These are phyloP conservation scores for Hippopotamus amphibius DNA, from an alignment of 2,113 vertebrate genomes.

Conservation along the genomic window DNA sequence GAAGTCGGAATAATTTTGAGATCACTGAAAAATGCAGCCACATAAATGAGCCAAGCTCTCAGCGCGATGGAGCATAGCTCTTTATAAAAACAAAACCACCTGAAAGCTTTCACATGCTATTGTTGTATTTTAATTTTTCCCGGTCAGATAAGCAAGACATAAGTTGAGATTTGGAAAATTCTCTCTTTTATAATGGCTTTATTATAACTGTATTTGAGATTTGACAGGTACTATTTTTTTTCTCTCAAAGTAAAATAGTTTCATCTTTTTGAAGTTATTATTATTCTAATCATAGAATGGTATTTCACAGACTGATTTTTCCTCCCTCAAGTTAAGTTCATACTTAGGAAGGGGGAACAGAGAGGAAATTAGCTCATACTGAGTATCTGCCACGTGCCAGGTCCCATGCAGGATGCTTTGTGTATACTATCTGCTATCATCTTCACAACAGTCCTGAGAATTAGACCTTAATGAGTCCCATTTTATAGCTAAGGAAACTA, in stretches of 20 bases:
- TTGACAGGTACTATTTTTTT: constrained; percentile 50
- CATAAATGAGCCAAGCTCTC: neutral
- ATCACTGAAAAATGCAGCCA: constrained; percentile 18
- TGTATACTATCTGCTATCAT: neutral
- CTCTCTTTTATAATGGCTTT: constrained; percentile 14
- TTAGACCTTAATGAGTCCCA: neutral
- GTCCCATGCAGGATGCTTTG: neutral
- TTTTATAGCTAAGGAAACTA: constrained; percentile 12
- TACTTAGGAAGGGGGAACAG: neutral
- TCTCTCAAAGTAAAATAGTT: constrained; percentile 38
- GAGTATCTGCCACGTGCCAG: neutral
- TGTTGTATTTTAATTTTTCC: neutral
- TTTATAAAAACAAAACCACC: neutral
- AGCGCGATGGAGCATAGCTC: neutral
- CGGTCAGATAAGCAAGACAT: neutral
- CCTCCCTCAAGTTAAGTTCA: neutral
- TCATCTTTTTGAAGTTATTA: constrained; percentile 59
- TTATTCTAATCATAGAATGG: neutral
- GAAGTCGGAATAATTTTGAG: constrained; percentile 14
- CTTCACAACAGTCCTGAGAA: neutral
- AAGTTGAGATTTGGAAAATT: constrained; percentile 17
- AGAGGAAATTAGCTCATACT: neutral
- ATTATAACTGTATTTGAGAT: constrained; percentile 1
- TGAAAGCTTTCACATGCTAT: neutral
- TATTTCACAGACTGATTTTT: neutral